phyloP scores from a whole-genome alignment of 2,797 vertebrate genomes.

The Helostoma temminkii region DNA sequence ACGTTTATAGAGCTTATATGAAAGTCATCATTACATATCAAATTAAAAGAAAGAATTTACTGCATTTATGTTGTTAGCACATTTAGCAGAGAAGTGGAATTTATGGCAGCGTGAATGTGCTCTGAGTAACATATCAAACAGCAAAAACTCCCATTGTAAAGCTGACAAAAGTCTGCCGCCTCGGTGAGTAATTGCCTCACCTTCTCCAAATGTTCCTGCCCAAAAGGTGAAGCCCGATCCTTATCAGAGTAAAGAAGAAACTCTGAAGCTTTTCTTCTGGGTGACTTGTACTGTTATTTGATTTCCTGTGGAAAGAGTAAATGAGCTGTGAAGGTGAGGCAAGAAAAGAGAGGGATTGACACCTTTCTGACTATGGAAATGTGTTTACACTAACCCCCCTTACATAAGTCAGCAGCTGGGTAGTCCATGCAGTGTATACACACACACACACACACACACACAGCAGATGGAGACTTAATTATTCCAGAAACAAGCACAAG shows the following conservation, averaged over 20 bases:
- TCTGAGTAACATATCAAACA: constrained; percentile 35
- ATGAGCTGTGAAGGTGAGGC: constrained; percentile 77
- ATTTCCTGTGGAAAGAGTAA: constrained; percentile 60
- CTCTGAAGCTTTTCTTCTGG: constrained; percentile 36
- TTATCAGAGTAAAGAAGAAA: constrained; percentile 58
- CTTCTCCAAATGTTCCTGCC: constrained; percentile 49
- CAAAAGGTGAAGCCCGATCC: constrained; percentile 51
- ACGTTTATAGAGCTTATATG: neutral
- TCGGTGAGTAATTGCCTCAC: constrained; percentile 54
- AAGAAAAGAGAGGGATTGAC: constrained; percentile 64
- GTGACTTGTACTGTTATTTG: constrained; percentile 54
- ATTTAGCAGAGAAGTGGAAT: constrained; percentile 5
- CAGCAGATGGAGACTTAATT: constrained; percentile 70
- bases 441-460: constrained; percentile 28
- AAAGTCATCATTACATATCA: constrained; percentile 4
- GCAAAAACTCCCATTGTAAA: neutral
- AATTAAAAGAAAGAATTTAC: neutral
- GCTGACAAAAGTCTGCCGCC: constrained; percentile 34
- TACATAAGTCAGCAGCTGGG: constrained; percentile 68
- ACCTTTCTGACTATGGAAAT: constrained; percentile 63
- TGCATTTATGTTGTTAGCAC: neutral
- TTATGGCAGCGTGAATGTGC: constrained; percentile 4
- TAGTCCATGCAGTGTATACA: constrained; percentile 24
- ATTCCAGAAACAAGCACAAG: constrained; percentile 59
- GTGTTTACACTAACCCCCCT: constrained; percentile 69